These are phyloP conservation scores for Crossocerus cetratus DNA, from an alignment of 2,888 invertebrate genomes.

Conservation along the genomic window DNA sequence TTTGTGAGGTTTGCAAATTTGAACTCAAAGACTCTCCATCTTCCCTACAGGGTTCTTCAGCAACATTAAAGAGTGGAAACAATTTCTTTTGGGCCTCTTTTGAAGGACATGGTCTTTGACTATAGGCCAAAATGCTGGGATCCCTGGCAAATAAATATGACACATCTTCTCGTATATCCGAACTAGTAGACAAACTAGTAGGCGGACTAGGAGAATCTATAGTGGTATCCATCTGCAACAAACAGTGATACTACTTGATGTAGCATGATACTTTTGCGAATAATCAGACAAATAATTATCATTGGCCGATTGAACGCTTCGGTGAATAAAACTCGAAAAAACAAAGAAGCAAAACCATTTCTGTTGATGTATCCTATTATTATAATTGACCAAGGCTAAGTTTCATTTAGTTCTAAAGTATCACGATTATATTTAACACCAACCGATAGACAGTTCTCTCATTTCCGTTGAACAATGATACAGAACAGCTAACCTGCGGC, in stretches of 20 bases:
- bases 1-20: constrained; percentile 51
- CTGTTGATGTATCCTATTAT: too few relatives aligned
- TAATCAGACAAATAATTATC: not conserved
- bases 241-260: constrained; percentile 6
- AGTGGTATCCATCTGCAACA: constrained; percentile 60
- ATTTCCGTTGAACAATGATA: not conserved
- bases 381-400: too few relatives aligned
- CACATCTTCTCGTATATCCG: constrained; percentile 51
- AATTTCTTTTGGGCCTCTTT: constrained; percentile 64
- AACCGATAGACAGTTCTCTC: not conserved
- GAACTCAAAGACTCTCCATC: constrained; percentile 35
- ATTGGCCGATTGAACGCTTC: not conserved
- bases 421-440: not conserved
- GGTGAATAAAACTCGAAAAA: too few relatives aligned
- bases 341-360: too few relatives aligned
- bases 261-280: not conserved
- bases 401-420: too few relatives aligned
- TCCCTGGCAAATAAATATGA: constrained; percentile 71
- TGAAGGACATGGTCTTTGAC: constrained; percentile 58
- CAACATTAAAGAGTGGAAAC: constrained; percentile 63
- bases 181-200: not conserved
- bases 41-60: constrained; percentile 42
- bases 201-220: constrained; percentile 60
- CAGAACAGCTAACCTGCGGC: too few relatives aligned
- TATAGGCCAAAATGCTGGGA: constrained; percentile 71